Evolutionary conservation across 2,113 vertebrate species (phyloP), one percentile per base, ranked within the genome.

Genomic region (Sterrhoptilus dennistouni): DNA sequence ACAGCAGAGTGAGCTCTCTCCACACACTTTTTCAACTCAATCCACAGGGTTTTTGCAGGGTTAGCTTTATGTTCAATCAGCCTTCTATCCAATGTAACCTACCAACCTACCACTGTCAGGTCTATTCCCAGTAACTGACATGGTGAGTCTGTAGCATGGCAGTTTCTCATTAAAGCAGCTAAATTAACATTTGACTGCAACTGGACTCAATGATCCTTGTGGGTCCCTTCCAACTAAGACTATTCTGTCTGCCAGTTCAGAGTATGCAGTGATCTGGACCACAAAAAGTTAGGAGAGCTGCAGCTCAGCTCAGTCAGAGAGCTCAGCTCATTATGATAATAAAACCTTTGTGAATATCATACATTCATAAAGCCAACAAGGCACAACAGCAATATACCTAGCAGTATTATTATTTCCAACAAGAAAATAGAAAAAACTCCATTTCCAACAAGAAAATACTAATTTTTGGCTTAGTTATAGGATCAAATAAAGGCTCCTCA

Each of bases 21-120:
- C 19, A 9, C 11, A 23, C 60, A 45, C 9, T 63, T 3, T 0
- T 45, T 54, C 29, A 52, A 16, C 3, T 4, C 52, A 19, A 0
- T 14, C 38, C 3, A 1, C 29, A 33, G 40, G 10, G 11, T 11
- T 86, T 92, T 71, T 6, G 2, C 15, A 54, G 53, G 6, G 5
- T 60, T 87, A 40, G 5, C 16, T 52, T 80, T 44, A 17, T 12
- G 22, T 27, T 50, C 33, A 25, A 22, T 57, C n/a, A 42, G 10
- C 14, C 9, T 36, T 31, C 28, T 49, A 28, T 45, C 4, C 4
- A 40, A 4, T 22, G 35, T 19, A 59, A 42, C 20, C 33, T 66
- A 12, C 21, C 11, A 59, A 42, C 20, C 33, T 66, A 12, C 21
- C 11, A 19, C 8, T 61, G n/a, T 24, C 79, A 33, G 14, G 14